Percentiles rank a stretch among this genome's conserved stretches.
phyloP scores from a whole-genome alignment of 2,888 invertebrate genomes.

The Resseliella maxima region DNA sequence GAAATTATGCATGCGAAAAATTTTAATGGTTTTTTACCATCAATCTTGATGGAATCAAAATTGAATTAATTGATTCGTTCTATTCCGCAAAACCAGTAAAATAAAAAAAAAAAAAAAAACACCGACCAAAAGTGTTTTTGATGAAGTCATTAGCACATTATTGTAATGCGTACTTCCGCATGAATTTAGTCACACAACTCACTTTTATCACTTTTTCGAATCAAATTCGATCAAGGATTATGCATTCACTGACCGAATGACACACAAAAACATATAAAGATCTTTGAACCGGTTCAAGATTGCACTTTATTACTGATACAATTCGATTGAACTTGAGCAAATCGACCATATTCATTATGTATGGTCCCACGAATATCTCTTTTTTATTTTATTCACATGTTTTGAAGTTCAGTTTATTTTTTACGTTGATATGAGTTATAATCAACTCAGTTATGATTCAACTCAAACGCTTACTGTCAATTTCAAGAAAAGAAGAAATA shows the following conservation, averaged over 20 bases:
- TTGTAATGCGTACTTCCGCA: neutral
- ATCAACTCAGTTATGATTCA: neutral
- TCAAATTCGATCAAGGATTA: conserved; percentile 11
- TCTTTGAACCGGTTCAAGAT: conserved; percentile 39
- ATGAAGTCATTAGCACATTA: neutral
- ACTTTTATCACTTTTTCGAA: neutral
- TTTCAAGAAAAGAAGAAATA: neutral
- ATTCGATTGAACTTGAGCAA: conserved; percentile 17
- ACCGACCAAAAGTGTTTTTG: neutral
- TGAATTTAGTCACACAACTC: neutral
- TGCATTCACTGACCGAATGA: conserved; percentile 21
- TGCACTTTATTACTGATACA: neutral
- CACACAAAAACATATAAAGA: neutral
- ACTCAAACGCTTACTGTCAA: neutral
- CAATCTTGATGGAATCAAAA: neutral
- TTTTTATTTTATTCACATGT: neutral
- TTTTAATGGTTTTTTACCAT: neutral
- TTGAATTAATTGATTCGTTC: neutral
- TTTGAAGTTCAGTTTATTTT: neutral
- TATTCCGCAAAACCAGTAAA: neutral
- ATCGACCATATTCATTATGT: neutral
- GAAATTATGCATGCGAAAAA: conserved; percentile 15
- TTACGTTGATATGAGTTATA: neutral
- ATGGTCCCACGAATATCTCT: neutral
- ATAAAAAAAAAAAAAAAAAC: neutral